Conservation (phyloP, 2,888 invertebrate species). For the Fabriciana adippe region DNA sequence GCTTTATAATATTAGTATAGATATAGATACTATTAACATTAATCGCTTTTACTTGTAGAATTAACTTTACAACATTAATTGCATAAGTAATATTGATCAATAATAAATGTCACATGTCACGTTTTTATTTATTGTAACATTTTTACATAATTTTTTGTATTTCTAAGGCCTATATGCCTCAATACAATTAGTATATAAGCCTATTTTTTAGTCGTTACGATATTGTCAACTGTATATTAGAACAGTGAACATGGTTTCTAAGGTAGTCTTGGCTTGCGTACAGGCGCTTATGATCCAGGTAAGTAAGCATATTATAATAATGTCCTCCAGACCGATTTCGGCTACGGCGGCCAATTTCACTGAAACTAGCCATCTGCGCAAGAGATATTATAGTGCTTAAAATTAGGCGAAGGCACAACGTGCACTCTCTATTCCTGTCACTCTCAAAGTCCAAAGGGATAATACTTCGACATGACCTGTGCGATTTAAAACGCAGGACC, state of each 20-base stretch:
- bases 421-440: too few species aligned
- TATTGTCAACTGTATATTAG: constrained; percentile 24
- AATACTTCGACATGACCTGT: too few species aligned
- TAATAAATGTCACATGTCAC: background rate
- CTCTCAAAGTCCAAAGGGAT: too few species aligned
- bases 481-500: too few species aligned
- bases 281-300: constrained; percentile 48
- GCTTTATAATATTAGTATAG: too few species aligned
- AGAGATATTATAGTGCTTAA: too few species aligned
- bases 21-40: too few species aligned
- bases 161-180: background rate
- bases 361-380: too few species aligned
- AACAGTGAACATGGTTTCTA: constrained; percentile 43
- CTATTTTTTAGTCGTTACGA: background rate
- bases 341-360: too few species aligned
- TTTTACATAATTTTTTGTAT: constrained; percentile 3
- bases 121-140: constrained; percentile 6
- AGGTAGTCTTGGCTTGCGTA: constrained; percentile 46
- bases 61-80: background rate
- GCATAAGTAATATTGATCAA: constrained; percentile 1
- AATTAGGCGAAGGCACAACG: too few species aligned
- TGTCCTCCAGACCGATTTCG: too few species aligned
- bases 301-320: background rate
- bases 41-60: background rate
- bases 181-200: constrained; percentile 21